Base-by-base conservation (phyloP, 1,140 invertebrate genomes). In the Drosophila ironensis region DNA sequence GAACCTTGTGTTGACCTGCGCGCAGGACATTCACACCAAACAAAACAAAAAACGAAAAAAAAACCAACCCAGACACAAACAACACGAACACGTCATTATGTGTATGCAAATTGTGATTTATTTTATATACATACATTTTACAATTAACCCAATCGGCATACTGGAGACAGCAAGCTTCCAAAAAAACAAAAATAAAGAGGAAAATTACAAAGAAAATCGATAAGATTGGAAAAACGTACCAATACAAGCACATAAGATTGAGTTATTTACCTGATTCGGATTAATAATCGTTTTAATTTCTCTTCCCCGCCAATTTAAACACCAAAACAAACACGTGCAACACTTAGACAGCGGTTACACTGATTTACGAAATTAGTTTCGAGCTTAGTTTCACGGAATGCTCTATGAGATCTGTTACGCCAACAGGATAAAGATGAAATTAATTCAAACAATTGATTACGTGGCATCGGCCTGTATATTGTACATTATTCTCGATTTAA, bases 111-210 rank as follows among this genome's bases (percentile, higher is more conserved):
- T 78, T 82, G 78, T 82, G 78, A 82, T 82, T 82, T 82, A 82
- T 82, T 82, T 82, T 82, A 82, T 82, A 82, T 67, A 82, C 77
- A 82, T 67, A 82, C 77, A 81, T 82, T 80, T 81, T 72, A 74
- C 48, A 82, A 76, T 47, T 77, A 60, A 73, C 28, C 48, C 45
- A 54, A 82, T 82, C 60, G 56, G 59, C 33, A 73, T 45, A 69
- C 28, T 33, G 56, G 48, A 73, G 40, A 59, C 47, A 33, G 30
- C 24, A 40, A 45, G 38, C 12, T 60, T n/a, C 50, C 50, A 70
- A 71, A 68, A 64, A 51, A 48, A 56, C 52, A 50, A 74, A 40
- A 42, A 17, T 38, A 57, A 48, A 64, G 42, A 12, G 1, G 11
- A 12, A 33, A 33, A 27, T 6, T 8, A 27, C 25, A 9, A 33